phyloP scores from a whole-genome alignment of 2,888 invertebrate species.

The Microctonus aethiopoides region DNA sequence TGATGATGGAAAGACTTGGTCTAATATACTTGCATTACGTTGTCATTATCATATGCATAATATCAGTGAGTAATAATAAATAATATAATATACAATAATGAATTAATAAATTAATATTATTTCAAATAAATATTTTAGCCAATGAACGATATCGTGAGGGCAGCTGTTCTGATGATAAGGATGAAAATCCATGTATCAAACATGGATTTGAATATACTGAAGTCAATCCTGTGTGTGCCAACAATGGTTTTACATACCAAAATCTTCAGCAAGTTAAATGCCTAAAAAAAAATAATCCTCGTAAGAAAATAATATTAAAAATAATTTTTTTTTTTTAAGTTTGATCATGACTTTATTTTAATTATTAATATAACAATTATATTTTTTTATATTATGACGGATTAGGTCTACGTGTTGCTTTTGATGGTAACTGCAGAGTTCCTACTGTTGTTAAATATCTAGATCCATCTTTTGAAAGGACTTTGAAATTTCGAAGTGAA shows the following conservation, averaged over 20 bases:
- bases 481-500: constrained; percentile 35
- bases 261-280: constrained; percentile 53
- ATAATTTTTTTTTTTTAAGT: too few relatives aligned
- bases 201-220: constrained; percentile 32
- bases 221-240: constrained; percentile 52
- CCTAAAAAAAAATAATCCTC: constrained; percentile 46
- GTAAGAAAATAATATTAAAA: too few relatives aligned
- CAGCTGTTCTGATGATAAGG: constrained; percentile 37
- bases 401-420: too few relatives aligned
- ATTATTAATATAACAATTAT: too few relatives aligned
- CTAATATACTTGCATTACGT: constrained; percentile 47
- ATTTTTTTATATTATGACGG: too few relatives aligned
- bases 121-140: constrained; percentile 35
- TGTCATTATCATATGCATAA: constrained; percentile 45
- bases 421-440: neutral
- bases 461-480: constrained; percentile 50
- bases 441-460: constrained; percentile 22
- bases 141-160: constrained; percentile 36
- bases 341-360: too few relatives aligned
- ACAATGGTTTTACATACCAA: constrained; percentile 54
- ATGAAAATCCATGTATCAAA: constrained; percentile 16
- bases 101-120: neutral
- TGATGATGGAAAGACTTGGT: constrained; percentile 49
- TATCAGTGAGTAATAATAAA: constrained; percentile 12
- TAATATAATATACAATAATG: neutral